Base-by-base conservation (phyloP, 2,113 vertebrate species). In the Ascaphus truei region DNA sequence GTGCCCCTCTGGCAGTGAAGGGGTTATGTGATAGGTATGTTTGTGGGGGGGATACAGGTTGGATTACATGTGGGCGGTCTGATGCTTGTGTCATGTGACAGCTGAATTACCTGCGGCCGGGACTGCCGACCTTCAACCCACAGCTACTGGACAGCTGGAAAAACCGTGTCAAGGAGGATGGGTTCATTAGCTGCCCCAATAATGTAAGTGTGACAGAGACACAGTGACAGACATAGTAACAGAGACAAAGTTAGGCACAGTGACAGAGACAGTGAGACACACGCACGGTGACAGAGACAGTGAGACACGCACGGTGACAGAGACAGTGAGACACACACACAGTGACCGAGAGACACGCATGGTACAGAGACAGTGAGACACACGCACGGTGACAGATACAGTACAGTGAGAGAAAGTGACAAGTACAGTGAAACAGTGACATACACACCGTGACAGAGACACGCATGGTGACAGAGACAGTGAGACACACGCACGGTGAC, bases 61-160 rank as follows among this genome's bases (percentile, higher is more conserved):
- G n/a, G n/a, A n/a, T n/a, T n/a, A n/a, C n/a, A n/a, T n/a, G n/a
- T n/a, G n/a, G n/a, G n/a, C n/a, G n/a, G n/a, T n/a, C n/a, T n/a
- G n/a, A n/a, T n/a, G n/a, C n/a, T n/a, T 53, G 18, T 43, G 16
- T 50, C 37, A 41, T 45, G 39, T 68, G 45, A 31, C 84, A 99
- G 97, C 90, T 99, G 66, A 99, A 98, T 82, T 99, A 99, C 80
- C 98, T 96, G 2, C 92, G 96, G 0, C 97, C 97, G 0, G 96
- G 96, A 22, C 94, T 98, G 53, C 96, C 97, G n/a, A 94, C 89
- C 50, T 94, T 98, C 77, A 96, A 88, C 73, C 91, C 94, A 0
- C 90, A 91, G 79, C 87, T 95, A 27, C 75, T 98, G 71, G 95
- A 98, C 73, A 83, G 79, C 1, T 99, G 97, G 97, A 98, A 98